Percentiles rank a stretch among this genome's conserved stretches.
These are phyloP conservation scores for Taurulus bubalis DNA, from an alignment of 2,113 vertebrate species.

Conservation along the genomic window DNA sequence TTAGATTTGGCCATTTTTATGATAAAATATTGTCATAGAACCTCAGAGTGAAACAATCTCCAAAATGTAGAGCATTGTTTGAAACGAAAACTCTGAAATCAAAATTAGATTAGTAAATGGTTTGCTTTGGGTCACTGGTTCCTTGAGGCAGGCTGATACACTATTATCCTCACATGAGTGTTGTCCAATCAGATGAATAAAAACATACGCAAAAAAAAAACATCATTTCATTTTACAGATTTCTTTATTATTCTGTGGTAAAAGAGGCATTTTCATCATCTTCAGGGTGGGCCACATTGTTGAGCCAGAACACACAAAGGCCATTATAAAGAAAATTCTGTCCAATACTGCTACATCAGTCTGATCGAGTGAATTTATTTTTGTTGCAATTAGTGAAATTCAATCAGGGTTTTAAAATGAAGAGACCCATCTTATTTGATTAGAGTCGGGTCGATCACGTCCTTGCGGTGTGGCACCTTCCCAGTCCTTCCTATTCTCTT, in stretches of 20 bases:
- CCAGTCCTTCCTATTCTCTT: constrained; percentile 46
- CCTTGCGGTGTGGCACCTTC: constrained; percentile 42
- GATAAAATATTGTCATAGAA: neutral
- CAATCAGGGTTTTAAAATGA: constrained; percentile 28
- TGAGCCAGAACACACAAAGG: constrained; percentile 21
- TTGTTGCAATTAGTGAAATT: constrained; percentile 42
- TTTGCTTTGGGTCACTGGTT: neutral
- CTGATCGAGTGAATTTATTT: constrained; percentile 34
- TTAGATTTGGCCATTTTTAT: neutral
- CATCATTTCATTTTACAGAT: neutral
- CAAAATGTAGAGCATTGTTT: neutral
- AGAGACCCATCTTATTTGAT: constrained; percentile 25
- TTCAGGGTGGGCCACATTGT: neutral
- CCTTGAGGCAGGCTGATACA: neutral
- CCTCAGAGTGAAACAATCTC: neutral
- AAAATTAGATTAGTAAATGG: neutral
- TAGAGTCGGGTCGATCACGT: constrained; percentile 17
- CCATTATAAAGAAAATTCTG: constrained; percentile 14
- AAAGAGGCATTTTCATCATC: constrained; percentile 1
- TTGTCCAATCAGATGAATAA: constrained; percentile 3
- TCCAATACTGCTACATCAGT: neutral
- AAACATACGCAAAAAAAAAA: neutral
- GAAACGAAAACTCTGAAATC: neutral
- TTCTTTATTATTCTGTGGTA: neutral
- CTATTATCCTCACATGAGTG: neutral